Base-by-base conservation (phyloP, 2,113 vertebrate species). In the Erythrolamprus reginae region DNA sequence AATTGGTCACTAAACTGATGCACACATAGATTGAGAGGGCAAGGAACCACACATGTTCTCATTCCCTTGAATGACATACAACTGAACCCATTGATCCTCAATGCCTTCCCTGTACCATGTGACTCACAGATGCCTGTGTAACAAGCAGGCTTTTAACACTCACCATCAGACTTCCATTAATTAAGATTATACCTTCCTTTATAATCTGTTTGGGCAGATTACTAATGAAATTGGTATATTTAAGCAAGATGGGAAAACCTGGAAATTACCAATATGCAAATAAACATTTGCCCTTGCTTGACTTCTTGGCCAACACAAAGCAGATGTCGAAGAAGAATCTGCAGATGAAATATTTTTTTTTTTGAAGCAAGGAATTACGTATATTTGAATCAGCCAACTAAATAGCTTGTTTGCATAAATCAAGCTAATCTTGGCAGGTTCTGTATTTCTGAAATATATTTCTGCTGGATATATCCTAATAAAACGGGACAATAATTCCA, bases 221-320 rank as follows among this genome's bases (percentile, higher is more conserved):
- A 82, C 87, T 82, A 47, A 53, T 93, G 88, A 82, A 94, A 93
- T 91, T 42, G 1, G 84, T 0, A 7, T 56, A 93, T 93, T 96
- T 90, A 53, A 70, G 86, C 88, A 92, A 1, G n/a, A 94, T 92
- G 90, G 93, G 58, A 89, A 94, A 93, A 89, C 58, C 61, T 19
- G 28, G 89, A 88, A 95, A 92, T 94, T 93, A 94, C 93, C 93
- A 93, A 92, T 89, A 95, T 90, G 89, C 88, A 89, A 85, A 0
- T 65, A 92, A 94, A 95, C 92, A 93, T 95, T 95, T 96, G 93
- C 92, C 92, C 94, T 93, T 88, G 93, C 82, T 96, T 96, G 96
- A 93, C 94, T 93, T 92, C 90, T 94, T 91, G 89, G 87, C 2
- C 15, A 50, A 45, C 23, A 1, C 77, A 90, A 92, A 90, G 93